Conservation (phyloP, 2,888 invertebrate genomes). For the Lycophotia porphyrea region DNA sequence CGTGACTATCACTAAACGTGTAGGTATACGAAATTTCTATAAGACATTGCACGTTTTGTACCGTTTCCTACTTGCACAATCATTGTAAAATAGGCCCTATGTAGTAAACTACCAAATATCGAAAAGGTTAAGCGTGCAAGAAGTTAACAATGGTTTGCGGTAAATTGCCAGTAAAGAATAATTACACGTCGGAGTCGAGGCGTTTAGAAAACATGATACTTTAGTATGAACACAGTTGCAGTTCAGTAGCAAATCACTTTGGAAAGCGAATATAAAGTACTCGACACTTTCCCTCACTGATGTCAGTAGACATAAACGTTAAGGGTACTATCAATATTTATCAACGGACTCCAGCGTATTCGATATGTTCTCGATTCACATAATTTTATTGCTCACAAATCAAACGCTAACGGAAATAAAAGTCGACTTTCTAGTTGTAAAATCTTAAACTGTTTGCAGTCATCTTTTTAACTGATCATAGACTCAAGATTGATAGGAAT, state of each 20-base stretch:
- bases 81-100: conserved; percentile 46
- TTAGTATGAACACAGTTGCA: conserved; percentile 43
- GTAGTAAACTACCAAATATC: conserved; percentile 56
- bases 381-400: conserved; percentile 58
- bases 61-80: conserved; percentile 71
- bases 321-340: conserved; percentile 69
- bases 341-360: conserved; percentile 54
- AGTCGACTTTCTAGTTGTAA: conserved; percentile 63
- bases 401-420: conserved; percentile 55
- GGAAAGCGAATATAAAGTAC: conserved; percentile 72
- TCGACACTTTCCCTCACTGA: conserved; percentile 69
- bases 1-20: conserved; percentile 77
- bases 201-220: conserved; percentile 51
- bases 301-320: conserved; percentile 63
- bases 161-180: conserved; percentile 46
- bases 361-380: conserved; percentile 62
- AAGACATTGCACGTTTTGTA: conserved; percentile 71
- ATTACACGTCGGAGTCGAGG: conserved; percentile 37
- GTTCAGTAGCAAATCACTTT: conserved; percentile 66
- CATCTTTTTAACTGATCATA: conserved; percentile 30
- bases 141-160: conserved; percentile 30
- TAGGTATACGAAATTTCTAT: conserved; percentile 72
- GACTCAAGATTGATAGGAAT: not conserved
- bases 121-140: conserved; percentile 54
- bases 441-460: conserved; percentile 38